phyloP scores from a whole-genome alignment of 2,113 vertebrate genomes.

The Herpetotheres cachinnans region DNA sequence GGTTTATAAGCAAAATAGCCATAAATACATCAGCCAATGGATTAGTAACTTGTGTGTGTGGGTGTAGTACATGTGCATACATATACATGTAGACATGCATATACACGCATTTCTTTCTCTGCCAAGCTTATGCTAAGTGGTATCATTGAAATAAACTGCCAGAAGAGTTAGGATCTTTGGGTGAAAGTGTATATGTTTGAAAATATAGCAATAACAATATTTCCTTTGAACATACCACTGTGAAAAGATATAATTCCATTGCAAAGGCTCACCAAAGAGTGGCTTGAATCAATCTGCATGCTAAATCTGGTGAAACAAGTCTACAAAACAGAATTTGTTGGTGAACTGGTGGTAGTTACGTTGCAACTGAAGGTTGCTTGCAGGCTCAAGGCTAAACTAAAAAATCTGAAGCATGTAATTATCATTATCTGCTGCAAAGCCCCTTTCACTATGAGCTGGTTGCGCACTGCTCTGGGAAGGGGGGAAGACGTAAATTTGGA shows the following conservation, averaged over 20 bases:
- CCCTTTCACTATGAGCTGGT: neutral
- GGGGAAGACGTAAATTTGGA: neutral
- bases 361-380: neutral
- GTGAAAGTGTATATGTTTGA: constrained; percentile 48
- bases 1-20: constrained; percentile 48
- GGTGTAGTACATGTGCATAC: constrained; percentile 40
- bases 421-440: neutral
- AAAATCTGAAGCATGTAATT: neutral
- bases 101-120: neutral
- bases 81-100: constrained; percentile 33
- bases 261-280: neutral
- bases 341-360: neutral
- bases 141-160: constrained; percentile 44
- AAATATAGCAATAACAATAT: neutral
- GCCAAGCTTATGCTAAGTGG: constrained; percentile 49
- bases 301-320: neutral
- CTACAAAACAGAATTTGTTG: neutral
- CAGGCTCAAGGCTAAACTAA: neutral
- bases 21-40: constrained; percentile 51
- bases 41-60: constrained; percentile 39
- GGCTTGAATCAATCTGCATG: neutral
- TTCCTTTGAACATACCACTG: neutral
- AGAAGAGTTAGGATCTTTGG: constrained; percentile 55
- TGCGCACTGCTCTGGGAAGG: neutral
- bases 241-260: neutral